Evolutionary conservation across 2,797 vertebrate genomes (phyloP).

Genomic region (Passerculus sandwichensis): DNA sequence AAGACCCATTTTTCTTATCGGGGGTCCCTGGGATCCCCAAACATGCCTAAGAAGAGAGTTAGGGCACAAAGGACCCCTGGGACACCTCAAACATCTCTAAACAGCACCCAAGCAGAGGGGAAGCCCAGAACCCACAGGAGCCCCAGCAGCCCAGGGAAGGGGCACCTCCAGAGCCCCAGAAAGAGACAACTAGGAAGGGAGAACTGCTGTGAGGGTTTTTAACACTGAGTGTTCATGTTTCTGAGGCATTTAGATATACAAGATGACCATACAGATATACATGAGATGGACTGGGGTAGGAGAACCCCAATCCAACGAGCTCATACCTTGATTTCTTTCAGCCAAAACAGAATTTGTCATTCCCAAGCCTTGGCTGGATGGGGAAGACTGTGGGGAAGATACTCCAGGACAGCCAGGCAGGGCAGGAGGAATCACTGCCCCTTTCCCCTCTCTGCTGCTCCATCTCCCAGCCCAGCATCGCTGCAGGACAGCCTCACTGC

Average conservation of each 20-base stretch:
- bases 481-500: no score
- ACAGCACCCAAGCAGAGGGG: no score
- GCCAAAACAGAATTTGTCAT: not conserved
- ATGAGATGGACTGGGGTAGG: not conserved
- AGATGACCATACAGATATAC: not conserved
- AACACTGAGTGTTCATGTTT: not conserved
- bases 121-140: not conserved
- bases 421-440: not conserved
- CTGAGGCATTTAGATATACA: not conserved
- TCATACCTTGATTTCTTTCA: not conserved
- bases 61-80: not conserved
- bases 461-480: no score
- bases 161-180: not conserved
- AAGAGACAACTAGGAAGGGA: not conserved
- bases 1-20: not conserved
- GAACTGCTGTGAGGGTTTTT: not conserved
- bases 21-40: not conserved
- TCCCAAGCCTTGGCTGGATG: not conserved
- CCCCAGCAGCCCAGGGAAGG: not conserved
- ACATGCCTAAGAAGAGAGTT: not conserved
- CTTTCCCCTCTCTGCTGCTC: no score
- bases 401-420: not conserved
- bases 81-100: not conserved
- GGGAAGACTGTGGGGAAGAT: not conserved
- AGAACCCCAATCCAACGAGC: not conserved